Evolutionary conservation across 2,888 invertebrate genomes (phyloP).

Genomic region (Pardosa pseudoannulata): DNA sequence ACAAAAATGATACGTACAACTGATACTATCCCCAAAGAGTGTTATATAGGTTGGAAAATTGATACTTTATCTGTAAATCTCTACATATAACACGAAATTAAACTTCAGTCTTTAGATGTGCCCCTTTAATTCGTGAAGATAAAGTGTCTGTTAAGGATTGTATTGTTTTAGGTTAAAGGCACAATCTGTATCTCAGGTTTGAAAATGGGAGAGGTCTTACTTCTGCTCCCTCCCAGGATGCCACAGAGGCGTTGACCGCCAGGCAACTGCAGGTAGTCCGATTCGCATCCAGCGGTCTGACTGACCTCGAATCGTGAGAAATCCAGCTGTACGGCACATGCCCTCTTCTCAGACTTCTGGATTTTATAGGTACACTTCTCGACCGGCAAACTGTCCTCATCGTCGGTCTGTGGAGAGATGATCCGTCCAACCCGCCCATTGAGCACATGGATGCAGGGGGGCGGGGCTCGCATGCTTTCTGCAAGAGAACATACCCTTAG

Average conservation of each 20-base stretch:
- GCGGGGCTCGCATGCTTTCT: neutral
- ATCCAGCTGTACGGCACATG: constrained; percentile 52
- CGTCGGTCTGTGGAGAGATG: constrained; percentile 12
- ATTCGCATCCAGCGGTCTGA: constrained; percentile 4
- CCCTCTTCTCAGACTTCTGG: constrained; percentile 24
- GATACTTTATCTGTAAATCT: too few species aligned
- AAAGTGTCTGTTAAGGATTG: too few species aligned
- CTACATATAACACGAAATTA: too few species aligned
- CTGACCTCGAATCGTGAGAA: constrained; percentile 36
- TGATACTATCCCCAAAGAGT: too few species aligned
- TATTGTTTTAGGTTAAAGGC: too few species aligned
- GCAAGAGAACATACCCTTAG: too few species aligned
- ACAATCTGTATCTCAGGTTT: too few species aligned
- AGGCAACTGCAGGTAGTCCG: constrained; percentile 39
- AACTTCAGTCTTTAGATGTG: too few species aligned
- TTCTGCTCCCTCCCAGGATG: constrained; percentile 36
- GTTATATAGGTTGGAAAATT: too few species aligned
- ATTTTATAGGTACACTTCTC: constrained; percentile 45
- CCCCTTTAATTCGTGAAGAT: too few species aligned
- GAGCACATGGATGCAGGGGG: constrained; percentile 8
- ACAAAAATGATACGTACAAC: too few species aligned
- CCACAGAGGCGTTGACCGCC: constrained; percentile 52
- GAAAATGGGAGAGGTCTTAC: too few species aligned
- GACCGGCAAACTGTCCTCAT: neutral
- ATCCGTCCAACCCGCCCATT: constrained; percentile 21